Evolutionary conservation across 2,888 invertebrate species (phyloP).

Genomic region (Atherix ibis): DNA sequence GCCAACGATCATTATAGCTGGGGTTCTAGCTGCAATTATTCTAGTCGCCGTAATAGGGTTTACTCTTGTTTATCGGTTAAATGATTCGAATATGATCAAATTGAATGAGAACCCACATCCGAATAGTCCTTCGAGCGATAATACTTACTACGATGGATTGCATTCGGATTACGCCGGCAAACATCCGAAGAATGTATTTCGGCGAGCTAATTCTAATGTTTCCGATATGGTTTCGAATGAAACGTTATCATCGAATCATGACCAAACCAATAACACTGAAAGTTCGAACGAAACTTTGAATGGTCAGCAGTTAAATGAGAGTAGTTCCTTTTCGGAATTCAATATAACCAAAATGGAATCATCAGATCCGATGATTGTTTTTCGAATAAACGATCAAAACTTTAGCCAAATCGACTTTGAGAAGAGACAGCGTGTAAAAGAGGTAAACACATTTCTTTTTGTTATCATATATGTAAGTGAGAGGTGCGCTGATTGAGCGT

Average conservation of each 20-base stretch:
- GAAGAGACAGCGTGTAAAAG: conserved; percentile 31
- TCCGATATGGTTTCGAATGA: too few species aligned
- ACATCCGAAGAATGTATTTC: conserved; percentile 26
- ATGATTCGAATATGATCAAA: conserved; percentile 29
- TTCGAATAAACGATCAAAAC: too few species aligned
- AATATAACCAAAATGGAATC: too few species aligned
- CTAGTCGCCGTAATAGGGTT: conserved; percentile 38
- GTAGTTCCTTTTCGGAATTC: too few species aligned
- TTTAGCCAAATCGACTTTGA: conserved; percentile 27
- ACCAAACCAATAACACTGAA: too few species aligned
- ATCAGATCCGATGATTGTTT: too few species aligned
- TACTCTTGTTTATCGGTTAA: conserved; percentile 33
- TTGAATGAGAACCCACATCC: conserved; percentile 18
- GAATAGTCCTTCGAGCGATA: conserved; percentile 4
- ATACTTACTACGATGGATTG: conserved; percentile 3
- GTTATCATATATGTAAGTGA: too few species aligned
- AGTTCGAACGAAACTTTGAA: too few species aligned
- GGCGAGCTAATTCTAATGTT: too few species aligned
- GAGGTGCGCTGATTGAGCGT: too few species aligned
- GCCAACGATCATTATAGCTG: conserved; percentile 30
- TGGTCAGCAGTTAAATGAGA: too few species aligned
- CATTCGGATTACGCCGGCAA: conserved; percentile 21
- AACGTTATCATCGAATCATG: too few species aligned
- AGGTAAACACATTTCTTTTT: conserved; percentile 17
- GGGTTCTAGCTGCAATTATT: conserved; percentile 34